Conservation (phyloP, 2,888 invertebrate genomes). For the Nomada flava region DNA sequence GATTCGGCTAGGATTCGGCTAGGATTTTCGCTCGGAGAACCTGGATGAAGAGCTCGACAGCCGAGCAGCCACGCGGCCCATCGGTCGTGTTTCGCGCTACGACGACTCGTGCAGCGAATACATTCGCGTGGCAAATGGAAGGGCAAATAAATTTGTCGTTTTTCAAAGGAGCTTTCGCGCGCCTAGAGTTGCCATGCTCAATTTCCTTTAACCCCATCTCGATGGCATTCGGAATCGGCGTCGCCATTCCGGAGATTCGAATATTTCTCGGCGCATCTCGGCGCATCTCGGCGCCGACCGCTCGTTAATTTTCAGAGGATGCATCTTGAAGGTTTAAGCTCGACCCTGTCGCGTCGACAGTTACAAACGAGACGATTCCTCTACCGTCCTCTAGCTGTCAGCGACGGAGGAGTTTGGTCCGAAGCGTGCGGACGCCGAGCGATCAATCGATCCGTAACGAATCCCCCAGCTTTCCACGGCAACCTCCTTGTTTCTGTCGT, state of each 20-base stretch:
- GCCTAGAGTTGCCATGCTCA: not conserved
- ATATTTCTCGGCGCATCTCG: slow-evolving; percentile 61
- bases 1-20: too few relatives aligned
- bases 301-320: slow-evolving; percentile 61
- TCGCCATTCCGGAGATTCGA: slow-evolving; percentile 58
- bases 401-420: slow-evolving; percentile 52
- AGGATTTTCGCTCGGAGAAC: too few relatives aligned
- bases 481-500: not conserved
- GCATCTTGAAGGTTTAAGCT: slow-evolving; percentile 67
- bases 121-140: slow-evolving; percentile 6
- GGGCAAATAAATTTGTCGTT: slow-evolving; percentile 36
- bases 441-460: slow-evolving; percentile 14
- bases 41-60: not conserved
- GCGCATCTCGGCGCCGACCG: slow-evolving; percentile 18
- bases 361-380: slow-evolving; percentile 70
- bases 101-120: not conserved
- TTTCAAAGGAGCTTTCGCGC: slow-evolving; percentile 20
- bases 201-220: slow-evolving; percentile 23
- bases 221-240: slow-evolving; percentile 5
- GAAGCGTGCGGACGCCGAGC: slow-evolving; percentile 22
- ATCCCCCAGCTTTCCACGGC: not conserved
- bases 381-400: slow-evolving; percentile 72
- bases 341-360: slow-evolving; percentile 72
- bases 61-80: not conserved
- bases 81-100: not conserved